Evolutionary conservation across 2,113 vertebrate genomes (phyloP).

Genomic region (Syrmaticus mikado): DNA sequence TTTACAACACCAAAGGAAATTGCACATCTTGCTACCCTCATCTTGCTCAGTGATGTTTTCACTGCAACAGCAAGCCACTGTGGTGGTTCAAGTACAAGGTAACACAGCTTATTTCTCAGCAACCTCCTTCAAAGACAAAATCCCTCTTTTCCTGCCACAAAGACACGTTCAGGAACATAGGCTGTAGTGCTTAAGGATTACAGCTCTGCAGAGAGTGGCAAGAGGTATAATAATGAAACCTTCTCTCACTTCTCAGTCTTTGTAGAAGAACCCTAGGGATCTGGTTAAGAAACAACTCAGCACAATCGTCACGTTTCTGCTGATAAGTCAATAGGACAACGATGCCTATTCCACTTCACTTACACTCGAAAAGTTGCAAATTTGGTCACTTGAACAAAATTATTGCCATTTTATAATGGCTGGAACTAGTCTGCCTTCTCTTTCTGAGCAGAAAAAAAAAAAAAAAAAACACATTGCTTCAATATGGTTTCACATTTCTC

Average conservation of each 20-base stretch:
- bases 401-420: background rate
- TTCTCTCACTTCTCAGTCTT: slow-evolving; percentile 4
- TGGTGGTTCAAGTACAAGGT: background rate
- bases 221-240: background rate
- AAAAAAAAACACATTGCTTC: background rate
- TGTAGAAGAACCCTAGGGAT: background rate
- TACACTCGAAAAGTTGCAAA: slow-evolving; percentile 17
- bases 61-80: background rate
- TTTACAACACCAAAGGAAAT: slow-evolving; percentile 16
- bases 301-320: background rate
- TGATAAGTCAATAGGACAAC: background rate
- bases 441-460: background rate
- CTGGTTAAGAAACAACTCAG: background rate
- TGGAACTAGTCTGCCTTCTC: background rate
- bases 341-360: background rate
- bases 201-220: background rate
- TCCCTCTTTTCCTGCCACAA: background rate
- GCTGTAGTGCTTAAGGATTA: background rate
- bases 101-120: background rate
- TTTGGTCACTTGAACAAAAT: slow-evolving; percentile 4
- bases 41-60: background rate
- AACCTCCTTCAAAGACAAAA: slow-evolving; percentile 34
- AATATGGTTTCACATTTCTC: background rate
- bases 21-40: background rate
- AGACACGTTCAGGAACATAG: background rate